Conservation (phyloP, 2,113 vertebrate genomes). For the Donacobius atricapilla region DNA sequence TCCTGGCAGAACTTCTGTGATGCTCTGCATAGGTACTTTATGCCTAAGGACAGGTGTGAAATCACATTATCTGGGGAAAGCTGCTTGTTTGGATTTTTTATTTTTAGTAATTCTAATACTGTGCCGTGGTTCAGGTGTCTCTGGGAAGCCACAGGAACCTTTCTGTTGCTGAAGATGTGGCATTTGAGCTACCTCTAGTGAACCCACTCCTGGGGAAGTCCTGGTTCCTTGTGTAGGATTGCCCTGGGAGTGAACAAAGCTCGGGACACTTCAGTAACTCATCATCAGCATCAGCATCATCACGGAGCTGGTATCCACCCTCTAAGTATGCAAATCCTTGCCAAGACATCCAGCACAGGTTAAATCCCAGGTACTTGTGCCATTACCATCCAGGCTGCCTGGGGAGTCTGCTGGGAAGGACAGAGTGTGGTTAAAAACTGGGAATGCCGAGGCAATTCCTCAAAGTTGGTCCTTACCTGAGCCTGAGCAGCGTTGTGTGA, state of each 20-base stretch:
- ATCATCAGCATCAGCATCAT: background rate
- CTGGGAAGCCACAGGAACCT: background rate
- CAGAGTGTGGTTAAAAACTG: accelerated
- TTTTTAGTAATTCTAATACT: background rate
- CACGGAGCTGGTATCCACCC: background rate
- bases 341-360: background rate
- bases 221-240: background rate
- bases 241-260: background rate
- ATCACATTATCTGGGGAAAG: background rate
- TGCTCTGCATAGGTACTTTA: accelerated
- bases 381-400: accelerated
- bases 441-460: background rate
- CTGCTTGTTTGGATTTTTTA: background rate
- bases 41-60: background rate
- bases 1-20: background rate
- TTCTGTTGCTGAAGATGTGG: background rate
- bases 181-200: background rate
- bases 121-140: background rate
- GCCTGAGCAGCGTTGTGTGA: background rate
- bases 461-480: accelerated
- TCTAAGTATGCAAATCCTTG: background rate
- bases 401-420: background rate
- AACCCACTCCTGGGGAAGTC: background rate
- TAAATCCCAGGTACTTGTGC: background rate
- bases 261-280: background rate